Evolutionary conservation across 2,113 vertebrate genomes (phyloP).

Genomic region (Megaceryle torquata): DNA sequence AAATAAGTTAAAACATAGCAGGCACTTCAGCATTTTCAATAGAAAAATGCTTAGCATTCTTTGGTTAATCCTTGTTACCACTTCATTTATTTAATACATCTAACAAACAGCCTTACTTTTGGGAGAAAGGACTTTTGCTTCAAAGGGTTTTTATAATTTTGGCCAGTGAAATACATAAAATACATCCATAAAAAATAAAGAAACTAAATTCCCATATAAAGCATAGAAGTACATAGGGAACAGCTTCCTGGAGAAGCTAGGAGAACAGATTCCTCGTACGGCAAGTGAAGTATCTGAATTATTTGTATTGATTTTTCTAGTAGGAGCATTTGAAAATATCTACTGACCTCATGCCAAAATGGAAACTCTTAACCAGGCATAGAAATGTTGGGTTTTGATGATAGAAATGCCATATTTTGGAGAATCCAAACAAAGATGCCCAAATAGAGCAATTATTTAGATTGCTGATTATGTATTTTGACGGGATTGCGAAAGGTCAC

Average conservation of each 20-base stretch:
- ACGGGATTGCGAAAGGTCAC: neutral
- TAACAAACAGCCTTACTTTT: neutral
- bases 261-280: neutral
- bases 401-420: neutral
- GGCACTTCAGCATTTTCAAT: neutral
- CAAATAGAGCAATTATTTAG: slow-evolving; percentile 50
- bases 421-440: slow-evolving; percentile 22
- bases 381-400: slow-evolving; percentile 20
- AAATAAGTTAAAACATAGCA: neutral
- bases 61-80: neutral
- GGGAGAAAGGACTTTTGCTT: neutral
- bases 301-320: neutral
- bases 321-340: neutral
- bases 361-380: slow-evolving; percentile 4
- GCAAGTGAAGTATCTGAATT: neutral
- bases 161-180: neutral
- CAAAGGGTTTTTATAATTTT: neutral
- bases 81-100: neutral
- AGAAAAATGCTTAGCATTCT: neutral
- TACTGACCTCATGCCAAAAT: slow-evolving; percentile 13
- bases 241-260: neutral
- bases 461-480: slow-evolving; percentile 20
- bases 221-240: neutral
- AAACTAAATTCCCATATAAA: neutral
- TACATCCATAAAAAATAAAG: neutral